phyloP scores from a whole-genome alignment of 2,797 vertebrate species.

The Smutsia gigantea region DNA sequence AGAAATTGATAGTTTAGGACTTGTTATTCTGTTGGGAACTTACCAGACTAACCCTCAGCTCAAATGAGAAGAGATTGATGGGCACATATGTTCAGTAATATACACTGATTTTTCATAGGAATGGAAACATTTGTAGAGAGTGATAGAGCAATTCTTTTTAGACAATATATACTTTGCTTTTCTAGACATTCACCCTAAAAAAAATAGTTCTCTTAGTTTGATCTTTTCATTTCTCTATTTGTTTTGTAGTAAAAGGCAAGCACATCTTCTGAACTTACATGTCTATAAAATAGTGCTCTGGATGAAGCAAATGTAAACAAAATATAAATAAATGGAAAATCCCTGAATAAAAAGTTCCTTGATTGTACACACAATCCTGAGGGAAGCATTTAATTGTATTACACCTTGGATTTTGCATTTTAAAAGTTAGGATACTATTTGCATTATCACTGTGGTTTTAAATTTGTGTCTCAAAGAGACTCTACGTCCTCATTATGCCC shows the following conservation, averaged over 20 bases:
- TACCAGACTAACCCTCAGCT: slow-evolving; percentile 41
- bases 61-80: slow-evolving; percentile 60
- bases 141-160: slow-evolving; percentile 63
- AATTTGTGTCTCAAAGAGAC: background rate
- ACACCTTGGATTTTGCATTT: background rate
- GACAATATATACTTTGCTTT: slow-evolving; percentile 30
- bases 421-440: background rate
- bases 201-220: slow-evolving; percentile 1
- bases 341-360: background rate
- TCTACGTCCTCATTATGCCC: background rate
- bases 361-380: background rate
- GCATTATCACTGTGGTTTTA: background rate
- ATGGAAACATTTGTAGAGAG: slow-evolving; percentile 63
- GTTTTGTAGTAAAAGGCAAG: slow-evolving; percentile 30
- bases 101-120: slow-evolving; percentile 64
- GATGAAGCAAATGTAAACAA: background rate
- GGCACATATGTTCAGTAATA: slow-evolving; percentile 35
- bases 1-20: slow-evolving; percentile 46
- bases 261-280: background rate
- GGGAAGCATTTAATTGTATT: background rate
- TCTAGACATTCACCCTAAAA: slow-evolving; percentile 43
- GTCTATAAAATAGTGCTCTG: background rate
- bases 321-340: slow-evolving; percentile 30
- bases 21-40: slow-evolving; percentile 34
- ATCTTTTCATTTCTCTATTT: slow-evolving; percentile 46